A percentile compares a stretch with the other conserved stretches of the same genome.
Conservation (phyloP, 1,140 invertebrate species). For the Drosophila tani region DNA sequence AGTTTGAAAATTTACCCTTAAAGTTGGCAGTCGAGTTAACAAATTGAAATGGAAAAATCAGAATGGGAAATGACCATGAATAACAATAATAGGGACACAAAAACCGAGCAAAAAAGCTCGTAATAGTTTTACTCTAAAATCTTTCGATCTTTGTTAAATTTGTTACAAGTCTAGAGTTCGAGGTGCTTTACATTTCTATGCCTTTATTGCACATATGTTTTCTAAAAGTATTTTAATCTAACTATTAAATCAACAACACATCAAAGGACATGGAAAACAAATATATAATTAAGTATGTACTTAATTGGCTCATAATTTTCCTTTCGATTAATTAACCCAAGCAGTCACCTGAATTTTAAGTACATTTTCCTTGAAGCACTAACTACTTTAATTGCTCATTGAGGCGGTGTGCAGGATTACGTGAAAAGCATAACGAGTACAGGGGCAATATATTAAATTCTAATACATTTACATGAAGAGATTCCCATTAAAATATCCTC, state of each 20-base stretch:
- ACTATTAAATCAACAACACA: background rate
- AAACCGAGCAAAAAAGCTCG: no score
- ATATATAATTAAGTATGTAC: background rate
- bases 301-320: background rate
- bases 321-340: slow-evolving; percentile 13
- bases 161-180: no score
- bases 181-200: no score
- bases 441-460: background rate
- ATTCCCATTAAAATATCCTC: background rate
- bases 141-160: no score
- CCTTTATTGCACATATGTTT: background rate
- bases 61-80: background rate
- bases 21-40: slow-evolving; percentile 5
- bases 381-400: slow-evolving; percentile 3
- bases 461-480: slow-evolving; percentile 5
- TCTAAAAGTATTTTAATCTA: background rate
- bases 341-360: slow-evolving; percentile 18
- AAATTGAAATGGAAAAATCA: slow-evolving; percentile 13
- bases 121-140: background rate
- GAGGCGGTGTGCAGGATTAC: background rate
- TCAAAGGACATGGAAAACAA: background rate
- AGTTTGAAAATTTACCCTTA: slow-evolving; percentile 10
- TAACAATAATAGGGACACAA: no score
- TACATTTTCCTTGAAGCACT: background rate
- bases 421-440: background rate